These are phyloP conservation scores for Monopis laevigella DNA, from an alignment of 2,888 invertebrate species.

Conservation along the genomic window DNA sequence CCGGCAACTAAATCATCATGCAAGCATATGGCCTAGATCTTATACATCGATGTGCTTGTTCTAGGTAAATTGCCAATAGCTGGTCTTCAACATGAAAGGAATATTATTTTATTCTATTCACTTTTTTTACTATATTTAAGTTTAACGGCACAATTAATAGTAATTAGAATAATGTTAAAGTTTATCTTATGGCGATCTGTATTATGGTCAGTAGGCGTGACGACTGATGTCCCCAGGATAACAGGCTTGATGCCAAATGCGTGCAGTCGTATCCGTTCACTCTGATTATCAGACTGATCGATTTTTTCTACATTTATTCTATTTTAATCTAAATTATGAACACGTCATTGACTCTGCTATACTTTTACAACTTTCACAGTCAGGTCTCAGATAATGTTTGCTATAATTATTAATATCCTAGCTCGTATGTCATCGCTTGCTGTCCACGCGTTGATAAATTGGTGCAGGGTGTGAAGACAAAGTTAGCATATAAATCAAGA, in stretches of 20 bases:
- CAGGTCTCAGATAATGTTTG: not conserved
- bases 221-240: constrained; percentile 43
- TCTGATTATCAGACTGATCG: constrained; percentile 1
- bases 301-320: constrained; percentile 3
- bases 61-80: too few species aligned
- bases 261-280: constrained; percentile 25
- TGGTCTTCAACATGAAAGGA: too few species aligned
- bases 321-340: too few species aligned
- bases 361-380: not conserved
- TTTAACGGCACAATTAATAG: constrained; percentile 9
- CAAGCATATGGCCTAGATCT: constrained; percentile 33
- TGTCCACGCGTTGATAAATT: constrained; percentile 30
- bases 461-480: constrained; percentile 27
- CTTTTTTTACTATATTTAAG: too few species aligned
- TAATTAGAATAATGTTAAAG: constrained; percentile 6
- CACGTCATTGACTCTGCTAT: not conserved
- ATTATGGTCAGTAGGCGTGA: constrained; percentile 10
- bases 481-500: constrained; percentile 46
- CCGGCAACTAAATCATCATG: constrained; percentile 34
- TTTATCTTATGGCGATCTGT: constrained; percentile 7
- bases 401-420: constrained; percentile 6
- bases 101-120: too few species aligned
- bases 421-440: constrained; percentile 18
- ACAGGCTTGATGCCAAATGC: constrained; percentile 22
- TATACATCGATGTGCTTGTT: too few species aligned